These are phyloP conservation scores for Rhyacophila brunnea DNA, from an alignment of 1,140 invertebrate genomes.

Conservation along the genomic window DNA sequence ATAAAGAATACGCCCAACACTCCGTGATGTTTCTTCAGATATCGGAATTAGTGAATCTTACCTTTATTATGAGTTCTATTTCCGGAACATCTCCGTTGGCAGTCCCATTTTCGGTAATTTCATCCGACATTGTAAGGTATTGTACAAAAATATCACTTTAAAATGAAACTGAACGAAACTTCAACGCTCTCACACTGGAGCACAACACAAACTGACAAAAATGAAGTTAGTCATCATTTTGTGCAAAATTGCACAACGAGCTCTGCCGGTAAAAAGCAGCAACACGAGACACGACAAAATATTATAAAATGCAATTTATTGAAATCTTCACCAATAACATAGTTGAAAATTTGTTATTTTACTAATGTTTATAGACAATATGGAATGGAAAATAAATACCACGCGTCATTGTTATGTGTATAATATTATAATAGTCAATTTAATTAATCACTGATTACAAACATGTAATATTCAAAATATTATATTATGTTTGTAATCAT, in stretches of 20 bases:
- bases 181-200: slow-evolving; percentile 10
- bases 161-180: slow-evolving; percentile 8
- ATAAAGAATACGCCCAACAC: slow-evolving; percentile 20
- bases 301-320: too few relatives aligned
- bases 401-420: too few relatives aligned
- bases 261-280: slow-evolving; percentile 14
- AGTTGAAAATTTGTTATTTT: too few relatives aligned
- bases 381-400: too few relatives aligned
- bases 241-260: neutral
- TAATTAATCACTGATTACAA: too few relatives aligned
- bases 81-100: slow-evolving; percentile 71
- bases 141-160: slow-evolving; percentile 18
- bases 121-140: slow-evolving; percentile 48
- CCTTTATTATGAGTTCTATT: slow-evolving; percentile 81
- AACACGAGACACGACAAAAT: slow-evolving; percentile 1
- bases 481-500: too few relatives aligned
- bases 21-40: slow-evolving; percentile 32
- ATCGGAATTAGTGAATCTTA: slow-evolving; percentile 39
- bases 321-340: too few relatives aligned
- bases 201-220: slow-evolving; percentile 19
- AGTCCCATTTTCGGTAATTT: slow-evolving; percentile 60
- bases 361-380: too few relatives aligned
- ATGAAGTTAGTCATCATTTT: neutral
- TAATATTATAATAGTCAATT: too few relatives aligned
- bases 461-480: too few relatives aligned